Percentiles rank a stretch among this genome's conserved stretches.
Conservation (phyloP, 1,140 invertebrate genomes). For the Drosophila littoralis region DNA sequence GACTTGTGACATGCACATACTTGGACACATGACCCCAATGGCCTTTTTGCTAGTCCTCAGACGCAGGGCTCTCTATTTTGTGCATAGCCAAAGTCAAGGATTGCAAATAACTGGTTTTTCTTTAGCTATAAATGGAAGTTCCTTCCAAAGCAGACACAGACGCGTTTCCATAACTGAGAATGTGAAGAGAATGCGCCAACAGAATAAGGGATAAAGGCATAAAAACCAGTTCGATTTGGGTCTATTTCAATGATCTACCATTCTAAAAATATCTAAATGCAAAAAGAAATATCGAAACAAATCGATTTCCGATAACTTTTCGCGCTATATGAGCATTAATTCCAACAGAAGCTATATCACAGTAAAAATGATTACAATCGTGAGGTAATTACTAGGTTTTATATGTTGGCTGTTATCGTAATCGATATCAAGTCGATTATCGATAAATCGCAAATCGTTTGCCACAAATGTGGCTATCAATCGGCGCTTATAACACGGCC, state of each 20-base stretch:
- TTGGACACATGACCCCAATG: not conserved
- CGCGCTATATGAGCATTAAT: too few relatives aligned
- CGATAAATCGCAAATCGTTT: not conserved
- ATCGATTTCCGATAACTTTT: too few relatives aligned
- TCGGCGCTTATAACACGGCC: not conserved
- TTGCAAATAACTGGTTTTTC: not conserved
- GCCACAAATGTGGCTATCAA: not conserved
- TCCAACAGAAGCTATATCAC: too few relatives aligned
- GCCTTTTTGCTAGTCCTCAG: not conserved
- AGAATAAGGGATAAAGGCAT: too few relatives aligned
- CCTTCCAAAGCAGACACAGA: not conserved
- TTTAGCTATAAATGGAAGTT: not conserved
- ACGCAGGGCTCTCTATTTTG: conserved; percentile 4
- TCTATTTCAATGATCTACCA: too few relatives aligned
- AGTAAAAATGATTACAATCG: too few relatives aligned
- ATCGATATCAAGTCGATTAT: not conserved
- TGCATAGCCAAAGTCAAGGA: conserved; percentile 4
- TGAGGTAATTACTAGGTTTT: too few relatives aligned
- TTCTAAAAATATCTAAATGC: too few relatives aligned
- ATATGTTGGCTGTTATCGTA: not conserved
- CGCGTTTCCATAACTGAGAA: not conserved
- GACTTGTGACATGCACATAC: not conserved
- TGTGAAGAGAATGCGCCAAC: too few relatives aligned
- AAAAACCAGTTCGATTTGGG: too few relatives aligned
- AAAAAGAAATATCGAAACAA: too few relatives aligned